Percentiles rank a stretch among this genome's conserved stretches.
Evolutionary conservation across 2,113 vertebrate genomes (phyloP).

Genomic region (Erinaceus europaeus): DNA sequence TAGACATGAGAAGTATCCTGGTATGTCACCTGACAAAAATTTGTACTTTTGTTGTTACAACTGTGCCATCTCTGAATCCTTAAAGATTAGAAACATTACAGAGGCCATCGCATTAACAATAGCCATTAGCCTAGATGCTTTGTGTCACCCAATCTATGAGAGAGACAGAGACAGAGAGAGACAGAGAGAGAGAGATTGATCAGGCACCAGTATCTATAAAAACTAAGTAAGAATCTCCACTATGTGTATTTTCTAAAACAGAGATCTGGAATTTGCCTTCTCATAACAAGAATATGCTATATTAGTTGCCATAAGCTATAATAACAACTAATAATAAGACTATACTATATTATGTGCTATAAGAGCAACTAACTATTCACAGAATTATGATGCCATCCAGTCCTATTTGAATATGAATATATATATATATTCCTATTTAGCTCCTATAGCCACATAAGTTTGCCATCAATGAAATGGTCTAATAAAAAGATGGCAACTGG

Average conservation of each 20-base stretch:
- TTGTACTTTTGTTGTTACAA: not conserved
- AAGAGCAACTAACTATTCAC: not conserved
- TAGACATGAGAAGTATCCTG: rapidly evolving
- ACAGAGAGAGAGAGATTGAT: no score
- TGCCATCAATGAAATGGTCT: not conserved
- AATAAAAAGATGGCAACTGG: not conserved
- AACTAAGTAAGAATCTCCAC: not conserved
- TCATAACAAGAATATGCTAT: not conserved
- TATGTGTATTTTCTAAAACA: not conserved
- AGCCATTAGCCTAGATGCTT: not conserved
- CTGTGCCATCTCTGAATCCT: not conserved
- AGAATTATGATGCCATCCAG: not conserved
- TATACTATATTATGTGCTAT: not conserved
- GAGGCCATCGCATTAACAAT: not conserved
- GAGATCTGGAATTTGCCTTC: not conserved
- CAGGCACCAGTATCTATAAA: not conserved
- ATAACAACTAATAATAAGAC: not conserved
- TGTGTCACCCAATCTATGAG: no score
- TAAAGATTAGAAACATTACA: not conserved
- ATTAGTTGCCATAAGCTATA: not conserved
- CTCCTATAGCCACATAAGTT: not conserved
- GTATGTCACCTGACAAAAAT: not conserved
- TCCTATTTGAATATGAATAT: not conserved
- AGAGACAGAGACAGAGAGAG: no score
- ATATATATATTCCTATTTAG: not conserved